A percentile compares a stretch with the other conserved stretches of the same genome.
Evolutionary conservation across 2,113 vertebrate genomes (phyloP).

Genomic region (Alces alces): DNA sequence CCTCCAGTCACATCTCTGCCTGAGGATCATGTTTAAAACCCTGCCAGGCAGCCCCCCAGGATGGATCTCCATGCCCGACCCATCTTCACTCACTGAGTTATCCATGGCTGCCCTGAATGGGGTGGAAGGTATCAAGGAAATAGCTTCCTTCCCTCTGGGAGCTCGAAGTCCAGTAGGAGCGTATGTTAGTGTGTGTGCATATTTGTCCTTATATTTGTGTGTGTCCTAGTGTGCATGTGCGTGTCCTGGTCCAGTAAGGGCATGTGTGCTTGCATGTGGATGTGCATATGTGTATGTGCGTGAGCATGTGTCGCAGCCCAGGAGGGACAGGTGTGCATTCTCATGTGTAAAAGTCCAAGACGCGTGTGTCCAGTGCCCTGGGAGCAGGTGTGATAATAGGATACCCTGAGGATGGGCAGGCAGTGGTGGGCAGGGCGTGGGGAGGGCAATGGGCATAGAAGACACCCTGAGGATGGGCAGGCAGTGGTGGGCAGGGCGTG

Average conservation of each 20-base stretch:
- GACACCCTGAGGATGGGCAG: background rate
- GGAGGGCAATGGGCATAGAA: background rate
- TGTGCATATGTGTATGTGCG: rapidly evolving
- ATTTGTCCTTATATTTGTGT: background rate
- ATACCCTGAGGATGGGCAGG: background rate
- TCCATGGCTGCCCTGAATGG: background rate
- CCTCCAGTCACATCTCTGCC: background rate
- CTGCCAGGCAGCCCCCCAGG: background rate
- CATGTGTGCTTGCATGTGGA: too few species aligned
- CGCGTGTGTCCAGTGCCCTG: background rate
- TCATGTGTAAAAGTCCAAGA: background rate
- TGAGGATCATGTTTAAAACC: background rate
- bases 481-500: too few species aligned
- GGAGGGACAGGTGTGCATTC: background rate
- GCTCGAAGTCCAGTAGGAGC: background rate
- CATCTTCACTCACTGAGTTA: background rate
- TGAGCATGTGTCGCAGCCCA: rapidly evolving
- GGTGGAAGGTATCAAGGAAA: background rate
- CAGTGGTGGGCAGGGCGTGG: too few species aligned
- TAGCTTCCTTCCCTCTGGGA: background rate
- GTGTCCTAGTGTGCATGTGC: background rate
- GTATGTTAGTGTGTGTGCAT: background rate
- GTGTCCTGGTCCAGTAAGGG: background rate
- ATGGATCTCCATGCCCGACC: rapidly evolving
- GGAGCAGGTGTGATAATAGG: background rate